These are phyloP conservation scores for Actinemys pallida DNA, from an alignment of 2,113 vertebrate species.

Conservation along the genomic window DNA sequence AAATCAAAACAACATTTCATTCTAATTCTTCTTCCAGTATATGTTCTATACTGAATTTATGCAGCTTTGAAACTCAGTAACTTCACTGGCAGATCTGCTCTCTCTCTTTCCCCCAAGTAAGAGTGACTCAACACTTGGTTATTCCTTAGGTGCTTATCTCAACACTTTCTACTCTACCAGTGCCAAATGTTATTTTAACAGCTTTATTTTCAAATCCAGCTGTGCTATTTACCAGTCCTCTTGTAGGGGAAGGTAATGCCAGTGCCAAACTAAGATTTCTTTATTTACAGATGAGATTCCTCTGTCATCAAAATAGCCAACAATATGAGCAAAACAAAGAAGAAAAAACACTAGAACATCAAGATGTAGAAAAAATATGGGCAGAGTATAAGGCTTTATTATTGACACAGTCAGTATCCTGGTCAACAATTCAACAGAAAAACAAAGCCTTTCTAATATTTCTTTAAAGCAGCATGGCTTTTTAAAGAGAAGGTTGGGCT, in stretches of 20 bases:
- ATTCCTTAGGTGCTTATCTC: too few relatives aligned
- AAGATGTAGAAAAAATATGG: neutral
- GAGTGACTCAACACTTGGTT: fast-evolving
- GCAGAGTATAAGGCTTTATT: neutral
- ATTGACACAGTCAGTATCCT: neutral
- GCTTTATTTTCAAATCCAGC: fast-evolving
- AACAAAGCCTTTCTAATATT: neutral
- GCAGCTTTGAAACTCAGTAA: fast-evolving
- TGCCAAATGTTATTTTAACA: fast-evolving
- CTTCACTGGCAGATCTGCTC: fast-evolving
- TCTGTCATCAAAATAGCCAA: neutral
- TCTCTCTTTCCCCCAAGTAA: fast-evolving
- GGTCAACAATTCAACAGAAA: neutral
- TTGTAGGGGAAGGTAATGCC: fast-evolving
- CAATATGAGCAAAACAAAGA: neutral
- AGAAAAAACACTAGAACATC: neutral
- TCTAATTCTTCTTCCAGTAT: neutral
- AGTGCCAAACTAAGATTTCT: neutral
- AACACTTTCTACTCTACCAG: too few relatives aligned
- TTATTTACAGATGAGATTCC: neutral
- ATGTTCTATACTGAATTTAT: neutral
- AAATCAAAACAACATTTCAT: neutral
- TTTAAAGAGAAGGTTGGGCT: neutral
- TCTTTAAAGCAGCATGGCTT: neutral
- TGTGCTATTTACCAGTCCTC: fast-evolving